Percentiles rank a stretch among this genome's conserved stretches.
Evolutionary conservation across 2,888 invertebrate species (phyloP).

Genomic region (Nebria brevicollis): DNA sequence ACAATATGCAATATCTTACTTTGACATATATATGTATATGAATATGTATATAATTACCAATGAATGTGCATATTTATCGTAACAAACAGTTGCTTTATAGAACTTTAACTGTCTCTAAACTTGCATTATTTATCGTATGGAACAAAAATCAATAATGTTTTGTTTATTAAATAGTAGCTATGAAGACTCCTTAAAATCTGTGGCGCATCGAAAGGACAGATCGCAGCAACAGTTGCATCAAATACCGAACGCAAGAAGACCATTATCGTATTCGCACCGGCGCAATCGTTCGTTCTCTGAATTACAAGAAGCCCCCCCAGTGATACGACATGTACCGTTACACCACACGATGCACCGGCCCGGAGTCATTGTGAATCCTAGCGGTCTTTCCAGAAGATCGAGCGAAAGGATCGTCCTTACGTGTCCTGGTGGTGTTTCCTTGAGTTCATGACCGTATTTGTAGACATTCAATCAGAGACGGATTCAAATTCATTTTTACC

Average conservation of each 20-base stretch:
- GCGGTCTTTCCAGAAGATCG: conserved; percentile 24
- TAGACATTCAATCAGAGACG: not conserved
- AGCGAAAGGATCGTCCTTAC: conserved; percentile 36
- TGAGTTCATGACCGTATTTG: conserved; percentile 36
- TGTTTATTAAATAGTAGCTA: conserved; percentile 73
- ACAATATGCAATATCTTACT: no score
- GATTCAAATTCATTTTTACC: not conserved
- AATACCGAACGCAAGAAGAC: conserved; percentile 51
- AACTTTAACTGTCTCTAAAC: not conserved
- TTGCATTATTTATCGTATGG: not conserved
- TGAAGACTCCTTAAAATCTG: conserved; percentile 81
- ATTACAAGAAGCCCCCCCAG: conserved; percentile 48
- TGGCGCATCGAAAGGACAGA: conserved; percentile 63
- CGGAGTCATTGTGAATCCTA: not conserved
- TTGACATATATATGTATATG: no score
- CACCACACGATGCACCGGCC: conserved; percentile 21
- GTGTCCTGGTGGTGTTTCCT: conserved; percentile 36
- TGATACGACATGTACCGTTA: conserved; percentile 35
- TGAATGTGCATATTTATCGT: no score
- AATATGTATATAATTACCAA: no score
- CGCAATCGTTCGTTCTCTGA: conserved; percentile 58
- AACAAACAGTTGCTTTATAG: no score
- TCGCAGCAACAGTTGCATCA: conserved; percentile 25
- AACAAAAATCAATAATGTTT: not conserved
- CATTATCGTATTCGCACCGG: conserved; percentile 53